phyloP scores from a whole-genome alignment of 2,888 invertebrate species.

The Drosophila anomalipes region DNA sequence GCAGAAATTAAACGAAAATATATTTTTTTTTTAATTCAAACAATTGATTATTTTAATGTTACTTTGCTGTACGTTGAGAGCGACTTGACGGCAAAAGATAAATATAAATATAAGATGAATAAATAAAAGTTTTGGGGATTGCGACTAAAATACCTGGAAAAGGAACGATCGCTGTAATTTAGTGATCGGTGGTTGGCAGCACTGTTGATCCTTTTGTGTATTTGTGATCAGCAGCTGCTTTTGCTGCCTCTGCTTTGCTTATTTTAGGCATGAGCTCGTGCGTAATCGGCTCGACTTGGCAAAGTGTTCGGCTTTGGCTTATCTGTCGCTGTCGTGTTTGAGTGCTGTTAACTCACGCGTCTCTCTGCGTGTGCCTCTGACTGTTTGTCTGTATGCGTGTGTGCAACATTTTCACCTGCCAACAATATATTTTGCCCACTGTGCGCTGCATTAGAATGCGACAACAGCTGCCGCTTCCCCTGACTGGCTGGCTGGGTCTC shows the following conservation, averaged over 20 bases:
- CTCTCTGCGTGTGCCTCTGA: conserved; percentile 10
- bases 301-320: conserved; percentile 24
- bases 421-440: conserved; percentile 79
- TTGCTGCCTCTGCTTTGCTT: background rate
- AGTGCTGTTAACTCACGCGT: conserved; percentile 65
- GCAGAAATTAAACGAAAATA: background rate
- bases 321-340: conserved; percentile 50
- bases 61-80: background rate
- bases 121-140: background rate
- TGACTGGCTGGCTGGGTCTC: conserved; percentile 22
- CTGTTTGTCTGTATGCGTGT: conserved; percentile 26
- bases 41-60: background rate
- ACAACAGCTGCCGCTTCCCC: conserved; percentile 65
- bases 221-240: conserved; percentile 27
- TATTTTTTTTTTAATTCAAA: background rate
- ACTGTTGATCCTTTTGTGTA: background rate
- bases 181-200: background rate
- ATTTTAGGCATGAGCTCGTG: conserved; percentile 4
- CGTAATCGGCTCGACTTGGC: conserved; percentile 7
- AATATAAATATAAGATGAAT: too few relatives aligned
- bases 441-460: conserved; percentile 75
- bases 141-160: background rate
- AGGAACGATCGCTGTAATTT: background rate
- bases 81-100: background rate
- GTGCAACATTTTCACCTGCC: conserved; percentile 72